A percentile compares a stretch with the other conserved stretches of the same genome.
Conservation (phyloP, 2,888 invertebrate species). For the Netelia melanura region DNA sequence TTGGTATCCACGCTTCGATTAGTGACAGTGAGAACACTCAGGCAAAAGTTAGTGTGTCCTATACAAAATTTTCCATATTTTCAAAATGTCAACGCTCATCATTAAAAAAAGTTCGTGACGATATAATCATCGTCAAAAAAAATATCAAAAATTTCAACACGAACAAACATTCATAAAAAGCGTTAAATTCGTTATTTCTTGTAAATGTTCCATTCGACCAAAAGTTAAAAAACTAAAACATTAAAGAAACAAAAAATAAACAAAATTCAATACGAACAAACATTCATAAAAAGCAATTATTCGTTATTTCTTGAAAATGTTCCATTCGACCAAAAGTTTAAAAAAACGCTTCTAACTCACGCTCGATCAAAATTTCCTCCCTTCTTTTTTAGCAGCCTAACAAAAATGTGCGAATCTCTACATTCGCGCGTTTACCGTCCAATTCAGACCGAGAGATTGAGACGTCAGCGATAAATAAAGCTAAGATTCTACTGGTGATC, state of each 20-base stretch:
- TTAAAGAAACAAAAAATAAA: background rate
- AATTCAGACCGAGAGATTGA: constrained; percentile 32
- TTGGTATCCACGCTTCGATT: constrained; percentile 33
- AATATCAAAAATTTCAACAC: background rate
- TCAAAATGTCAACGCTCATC: background rate
- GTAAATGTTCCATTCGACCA: too few species aligned
- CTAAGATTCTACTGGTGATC: background rate
- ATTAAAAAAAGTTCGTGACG: constrained; percentile 9
- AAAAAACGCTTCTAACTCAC: background rate
- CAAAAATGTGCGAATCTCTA: background rate
- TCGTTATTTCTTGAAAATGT: too few species aligned
- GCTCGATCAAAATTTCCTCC: background rate
- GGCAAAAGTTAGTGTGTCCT: background rate
- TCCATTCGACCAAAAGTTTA: background rate
- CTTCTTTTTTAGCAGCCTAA: background rate
- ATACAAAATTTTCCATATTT: constrained; percentile 17
- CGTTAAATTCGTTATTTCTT: too few species aligned
- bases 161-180: background rate
- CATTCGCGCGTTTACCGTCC: background rate
- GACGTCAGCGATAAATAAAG: constrained; percentile 51
- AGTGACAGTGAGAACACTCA: background rate
- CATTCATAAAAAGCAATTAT: too few species aligned
- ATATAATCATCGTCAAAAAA: background rate
- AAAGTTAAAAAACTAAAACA: too few species aligned
- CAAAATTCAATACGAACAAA: background rate